phyloP scores from a whole-genome alignment of 2,888 invertebrate genomes.

The Lathronympha strigana region DNA sequence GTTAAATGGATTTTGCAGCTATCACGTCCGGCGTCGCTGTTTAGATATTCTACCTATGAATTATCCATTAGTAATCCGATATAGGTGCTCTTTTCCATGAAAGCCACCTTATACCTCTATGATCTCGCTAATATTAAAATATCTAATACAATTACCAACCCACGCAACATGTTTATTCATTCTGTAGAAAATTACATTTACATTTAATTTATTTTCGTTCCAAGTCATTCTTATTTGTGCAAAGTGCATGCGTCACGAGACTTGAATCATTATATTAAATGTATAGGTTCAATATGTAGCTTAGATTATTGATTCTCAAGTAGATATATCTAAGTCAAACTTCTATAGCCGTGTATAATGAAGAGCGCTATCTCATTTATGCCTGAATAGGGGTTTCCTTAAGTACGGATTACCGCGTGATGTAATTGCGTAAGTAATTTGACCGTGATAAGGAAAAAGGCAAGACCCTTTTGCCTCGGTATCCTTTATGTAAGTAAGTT shows the following conservation, averaged over 20 bases:
- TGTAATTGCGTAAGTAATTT: neutral
- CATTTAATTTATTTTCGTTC: neutral
- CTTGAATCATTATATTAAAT: neutral
- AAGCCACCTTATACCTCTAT: slow-evolving; percentile 8
- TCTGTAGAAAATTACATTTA: neutral
- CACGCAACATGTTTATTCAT: neutral
- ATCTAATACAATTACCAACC: neutral
- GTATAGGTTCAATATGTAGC: neutral
- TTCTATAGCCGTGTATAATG: too few relatives aligned
- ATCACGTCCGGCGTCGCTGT: neutral
- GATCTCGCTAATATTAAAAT: slow-evolving; percentile 10
- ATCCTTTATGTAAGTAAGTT: neutral
- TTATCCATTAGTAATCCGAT: slow-evolving; percentile 32
- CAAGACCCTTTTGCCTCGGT: slow-evolving; percentile 4
- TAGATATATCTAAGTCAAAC: too few relatives aligned
- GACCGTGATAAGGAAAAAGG: neutral
- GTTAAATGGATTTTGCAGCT: slow-evolving; percentile 10
- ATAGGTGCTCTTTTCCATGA: slow-evolving; percentile 1
- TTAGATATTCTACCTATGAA: slow-evolving; percentile 9
- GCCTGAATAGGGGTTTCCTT: too few relatives aligned
- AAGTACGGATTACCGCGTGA: neutral
- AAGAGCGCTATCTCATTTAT: neutral
- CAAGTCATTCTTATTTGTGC: neutral
- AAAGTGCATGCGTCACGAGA: neutral
- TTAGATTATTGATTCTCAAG: too few relatives aligned